Evolutionary conservation across 1,140 invertebrate species (phyloP).

Genomic region (Hypsibius dujardini): DNA sequence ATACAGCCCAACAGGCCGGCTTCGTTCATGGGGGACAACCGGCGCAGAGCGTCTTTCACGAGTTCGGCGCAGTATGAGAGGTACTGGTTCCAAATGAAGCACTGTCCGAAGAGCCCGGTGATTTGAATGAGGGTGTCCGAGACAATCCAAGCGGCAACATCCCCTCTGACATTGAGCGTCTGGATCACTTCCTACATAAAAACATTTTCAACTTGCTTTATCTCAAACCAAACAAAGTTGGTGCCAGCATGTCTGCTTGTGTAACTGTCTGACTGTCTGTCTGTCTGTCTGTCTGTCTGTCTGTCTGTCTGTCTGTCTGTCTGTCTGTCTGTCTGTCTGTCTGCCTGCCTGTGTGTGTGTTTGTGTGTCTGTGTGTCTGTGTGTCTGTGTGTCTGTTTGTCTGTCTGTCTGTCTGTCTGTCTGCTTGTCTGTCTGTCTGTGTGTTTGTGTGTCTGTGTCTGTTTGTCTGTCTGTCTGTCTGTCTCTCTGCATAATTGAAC

Average conservation of each 20-base stretch:
- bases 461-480: too few species aligned
- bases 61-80: constrained; percentile 71
- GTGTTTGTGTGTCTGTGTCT: too few species aligned
- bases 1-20: constrained; percentile 68
- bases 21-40: constrained; percentile 61
- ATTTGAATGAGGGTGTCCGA: background rate
- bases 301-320: too few species aligned
- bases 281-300: too few species aligned
- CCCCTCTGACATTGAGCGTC: background rate
- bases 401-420: background rate
- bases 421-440: too few species aligned
- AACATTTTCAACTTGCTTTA: background rate
- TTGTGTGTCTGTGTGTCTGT: too few species aligned
- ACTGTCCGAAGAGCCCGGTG: constrained; percentile 62
- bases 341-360: too few species aligned
- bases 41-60: constrained; percentile 38
- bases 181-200: background rate
- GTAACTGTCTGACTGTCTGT: too few species aligned
- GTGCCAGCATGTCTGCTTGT: too few species aligned
- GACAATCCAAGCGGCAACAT: background rate
- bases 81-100: constrained; percentile 81
- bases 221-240: too few species aligned
- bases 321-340: too few species aligned
- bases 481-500: background rate
- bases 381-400: background rate